A percentile compares a stretch with the other conserved stretches of the same genome.
Conservation (phyloP, 2,113 vertebrate species). For the Tachysurus vachellii region DNA sequence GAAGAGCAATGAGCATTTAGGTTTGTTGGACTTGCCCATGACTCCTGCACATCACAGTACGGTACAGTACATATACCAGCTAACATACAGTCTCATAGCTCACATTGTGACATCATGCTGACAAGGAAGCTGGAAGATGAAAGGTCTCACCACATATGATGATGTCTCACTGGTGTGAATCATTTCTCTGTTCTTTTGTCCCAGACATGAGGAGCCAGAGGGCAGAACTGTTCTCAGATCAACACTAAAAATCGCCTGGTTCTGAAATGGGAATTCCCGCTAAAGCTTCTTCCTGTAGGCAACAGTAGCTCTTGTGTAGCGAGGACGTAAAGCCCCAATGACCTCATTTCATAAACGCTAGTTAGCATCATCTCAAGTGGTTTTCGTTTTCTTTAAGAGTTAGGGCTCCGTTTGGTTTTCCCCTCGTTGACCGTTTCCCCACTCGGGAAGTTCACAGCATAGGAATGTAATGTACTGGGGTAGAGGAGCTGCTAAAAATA, state of each 20-base stretch:
- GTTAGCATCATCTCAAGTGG: not conserved
- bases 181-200: not conserved
- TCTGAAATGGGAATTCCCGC: not conserved
- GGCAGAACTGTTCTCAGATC: not conserved
- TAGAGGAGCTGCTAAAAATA: slow-evolving; percentile 44
- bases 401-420: not conserved
- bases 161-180: not conserved
- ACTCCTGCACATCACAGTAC: not conserved
- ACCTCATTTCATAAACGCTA: not conserved
- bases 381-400: slow-evolving; percentile 8
- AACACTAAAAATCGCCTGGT: not conserved
- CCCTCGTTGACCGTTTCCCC: not conserved
- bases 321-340: not conserved
- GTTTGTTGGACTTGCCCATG: not conserved
- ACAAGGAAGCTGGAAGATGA: not conserved
- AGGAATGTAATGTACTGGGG: slow-evolving; percentile 1
- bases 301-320: not conserved
- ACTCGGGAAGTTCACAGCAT: slow-evolving; percentile 9
- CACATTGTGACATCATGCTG: not conserved
- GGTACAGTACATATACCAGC: not conserved
- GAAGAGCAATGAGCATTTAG: not conserved
- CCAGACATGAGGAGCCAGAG: not conserved
- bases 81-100: not conserved
- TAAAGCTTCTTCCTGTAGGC: not conserved
- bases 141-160: not conserved